phyloP scores from a whole-genome alignment of 92 coral and sea anemone species.

The Pocillopora meandrina region DNA sequence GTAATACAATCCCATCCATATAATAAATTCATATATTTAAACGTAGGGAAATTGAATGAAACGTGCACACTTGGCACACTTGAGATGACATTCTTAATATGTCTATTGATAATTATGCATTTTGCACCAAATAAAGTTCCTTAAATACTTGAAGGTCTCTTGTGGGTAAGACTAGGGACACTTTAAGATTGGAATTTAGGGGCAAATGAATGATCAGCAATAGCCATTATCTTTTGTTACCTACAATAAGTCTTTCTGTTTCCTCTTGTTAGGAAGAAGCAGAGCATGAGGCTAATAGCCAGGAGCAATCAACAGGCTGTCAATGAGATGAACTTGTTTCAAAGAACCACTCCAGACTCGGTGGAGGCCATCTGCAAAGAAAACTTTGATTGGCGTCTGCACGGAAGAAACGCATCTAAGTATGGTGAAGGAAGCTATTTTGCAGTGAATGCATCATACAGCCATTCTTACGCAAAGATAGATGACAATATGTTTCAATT shows the following conservation, averaged over 20 bases:
- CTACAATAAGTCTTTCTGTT: background rate
- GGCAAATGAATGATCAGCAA: too few relatives aligned
- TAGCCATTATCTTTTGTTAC: too few relatives aligned
- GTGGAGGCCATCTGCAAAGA: conserved; percentile 86
- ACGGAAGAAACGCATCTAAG: conserved; percentile 73
- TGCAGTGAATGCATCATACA: conserved; percentile 69
- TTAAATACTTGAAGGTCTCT: too few relatives aligned
- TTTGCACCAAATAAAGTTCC: too few relatives aligned
- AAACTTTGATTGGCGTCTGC: conserved; percentile 90
- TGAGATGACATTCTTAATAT: too few relatives aligned
- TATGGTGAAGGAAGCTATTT: conserved; percentile 91
- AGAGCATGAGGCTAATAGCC: conserved; percentile 55
- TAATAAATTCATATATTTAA: too few relatives aligned
- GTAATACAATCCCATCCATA: too few relatives aligned
- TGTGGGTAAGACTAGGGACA: too few relatives aligned
- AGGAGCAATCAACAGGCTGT: conserved; percentile 6
- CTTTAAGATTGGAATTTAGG: background rate
- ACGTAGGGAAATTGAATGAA: too few relatives aligned
- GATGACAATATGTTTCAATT: background rate
- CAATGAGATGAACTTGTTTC: conserved; percentile 71
- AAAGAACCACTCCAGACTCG: conserved; percentile 67
- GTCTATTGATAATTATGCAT: too few relatives aligned
- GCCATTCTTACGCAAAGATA: conserved; percentile 60
- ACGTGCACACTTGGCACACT: too few relatives aligned
- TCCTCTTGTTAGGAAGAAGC: conserved; percentile 48